A percentile compares a stretch with the other conserved stretches of the same genome.
Conservation (phyloP, 30 jellyfish, hydroid and myxozoan species). For the Turritopsis dohrnii region DNA sequence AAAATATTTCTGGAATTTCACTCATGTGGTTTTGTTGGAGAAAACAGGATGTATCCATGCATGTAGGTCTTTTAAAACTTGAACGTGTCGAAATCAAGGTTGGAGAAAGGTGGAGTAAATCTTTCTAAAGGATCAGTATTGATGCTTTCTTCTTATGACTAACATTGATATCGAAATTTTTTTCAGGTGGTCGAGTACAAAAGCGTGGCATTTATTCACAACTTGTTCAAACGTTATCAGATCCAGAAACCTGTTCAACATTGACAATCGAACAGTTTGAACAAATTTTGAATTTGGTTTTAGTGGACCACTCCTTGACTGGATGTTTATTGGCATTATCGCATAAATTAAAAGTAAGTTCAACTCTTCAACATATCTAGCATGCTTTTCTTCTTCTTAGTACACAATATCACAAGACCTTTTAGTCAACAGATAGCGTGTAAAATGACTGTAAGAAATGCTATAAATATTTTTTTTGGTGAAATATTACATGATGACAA, state of each 20-base stretch:
- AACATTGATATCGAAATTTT: background rate
- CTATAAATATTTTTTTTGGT: too few relatives aligned
- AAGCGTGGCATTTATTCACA: conserved; percentile 27
- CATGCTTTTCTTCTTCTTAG: background rate
- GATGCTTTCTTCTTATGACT: background rate
- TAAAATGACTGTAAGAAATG: too few relatives aligned
- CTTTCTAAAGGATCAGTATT: background rate
- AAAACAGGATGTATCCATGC: background rate
- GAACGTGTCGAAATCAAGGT: conserved; percentile 24
- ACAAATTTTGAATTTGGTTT: conserved; percentile 44
- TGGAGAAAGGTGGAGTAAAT: conserved; percentile 9
- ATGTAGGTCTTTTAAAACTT: conserved; percentile 12
- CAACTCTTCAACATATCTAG: background rate
- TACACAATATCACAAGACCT: background rate
- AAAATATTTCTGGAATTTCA: background rate
- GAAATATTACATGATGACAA: too few relatives aligned
- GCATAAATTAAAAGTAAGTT: conserved; percentile 25
- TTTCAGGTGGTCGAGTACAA: conserved; percentile 23
- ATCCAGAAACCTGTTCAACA: background rate
- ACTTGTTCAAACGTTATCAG: conserved; percentile 11
- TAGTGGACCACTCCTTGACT: conserved; percentile 60
- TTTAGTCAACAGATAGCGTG: too few relatives aligned
- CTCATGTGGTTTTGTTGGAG: background rate
- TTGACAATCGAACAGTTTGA: conserved; percentile 37
- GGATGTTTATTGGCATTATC: conserved; percentile 57